Evolutionary conservation across 2,113 vertebrate species (phyloP).

Genomic region (Scophthalmus maximus): DNA sequence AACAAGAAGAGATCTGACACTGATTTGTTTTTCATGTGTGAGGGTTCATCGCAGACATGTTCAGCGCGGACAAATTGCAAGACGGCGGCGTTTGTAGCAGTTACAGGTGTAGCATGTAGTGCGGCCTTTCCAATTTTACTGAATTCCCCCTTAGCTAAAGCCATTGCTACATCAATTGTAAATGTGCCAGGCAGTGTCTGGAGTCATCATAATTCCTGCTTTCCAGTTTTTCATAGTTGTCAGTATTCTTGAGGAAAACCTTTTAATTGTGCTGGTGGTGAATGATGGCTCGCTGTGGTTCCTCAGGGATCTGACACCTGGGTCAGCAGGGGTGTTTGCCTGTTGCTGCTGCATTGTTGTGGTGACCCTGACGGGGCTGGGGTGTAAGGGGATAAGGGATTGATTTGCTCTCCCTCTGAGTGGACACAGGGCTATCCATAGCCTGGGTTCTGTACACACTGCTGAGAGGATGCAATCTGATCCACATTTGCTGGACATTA

Average conservation of each 20-base stretch:
- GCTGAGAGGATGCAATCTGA: constrained; percentile 82
- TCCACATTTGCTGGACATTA: constrained; percentile 74
- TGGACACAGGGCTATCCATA: constrained; percentile 76
- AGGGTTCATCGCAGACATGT: constrained; percentile 21
- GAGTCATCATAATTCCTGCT: constrained; percentile 41
- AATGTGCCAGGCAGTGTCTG: no score
- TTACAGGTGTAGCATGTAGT: neutral
- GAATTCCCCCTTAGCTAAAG: neutral
- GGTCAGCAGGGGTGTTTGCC: constrained; percentile 73
- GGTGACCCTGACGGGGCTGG: constrained; percentile 72
- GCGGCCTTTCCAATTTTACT: neutral
- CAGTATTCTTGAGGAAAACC: constrained; percentile 5
- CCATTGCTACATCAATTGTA: neutral
- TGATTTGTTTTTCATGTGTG: constrained; percentile 44
- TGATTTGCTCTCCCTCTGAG: constrained; percentile 78
- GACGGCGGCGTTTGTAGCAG: neutral
- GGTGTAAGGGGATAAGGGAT: constrained; percentile 81
- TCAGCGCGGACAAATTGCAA: constrained; percentile 10
- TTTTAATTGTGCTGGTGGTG: neutral
- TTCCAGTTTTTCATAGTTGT: constrained; percentile 24
- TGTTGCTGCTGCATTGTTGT: constrained; percentile 75
- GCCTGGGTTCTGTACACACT: constrained; percentile 55
- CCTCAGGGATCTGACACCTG: constrained; percentile 75
- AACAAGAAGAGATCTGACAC: constrained; percentile 44
- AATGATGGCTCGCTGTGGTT: constrained; percentile 56